phyloP scores from a whole-genome alignment of 2,888 invertebrate genomes.

The Hetaerina titia region DNA sequence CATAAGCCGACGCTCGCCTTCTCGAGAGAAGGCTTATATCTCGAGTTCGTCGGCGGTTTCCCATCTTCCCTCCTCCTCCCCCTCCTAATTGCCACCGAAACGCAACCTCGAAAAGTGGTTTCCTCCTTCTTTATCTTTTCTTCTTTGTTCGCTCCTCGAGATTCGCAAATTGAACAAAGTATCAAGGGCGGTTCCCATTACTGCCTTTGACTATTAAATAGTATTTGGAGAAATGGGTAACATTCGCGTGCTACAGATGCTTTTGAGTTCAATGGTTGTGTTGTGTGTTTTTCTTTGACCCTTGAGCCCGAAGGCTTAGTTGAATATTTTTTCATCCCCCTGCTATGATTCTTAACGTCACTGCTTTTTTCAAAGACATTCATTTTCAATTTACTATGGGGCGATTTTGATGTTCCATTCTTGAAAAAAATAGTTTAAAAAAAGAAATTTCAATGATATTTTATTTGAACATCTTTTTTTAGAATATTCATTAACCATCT shows the following conservation, averaged over 20 bases:
- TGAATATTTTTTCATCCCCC: too few relatives aligned
- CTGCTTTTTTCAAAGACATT: too few relatives aligned
- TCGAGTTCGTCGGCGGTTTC: not conserved
- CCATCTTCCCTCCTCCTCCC: not conserved
- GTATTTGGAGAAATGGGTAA: not conserved
- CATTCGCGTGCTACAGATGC: not conserved
- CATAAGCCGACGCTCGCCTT: conserved; percentile 6
- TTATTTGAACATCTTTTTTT: too few relatives aligned
- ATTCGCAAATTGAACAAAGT: not conserved
- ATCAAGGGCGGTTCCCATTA: not conserved
- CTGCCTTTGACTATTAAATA: not conserved
- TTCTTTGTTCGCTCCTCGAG: not conserved
- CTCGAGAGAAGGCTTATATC: not conserved
- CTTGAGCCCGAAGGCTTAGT: too few relatives aligned
- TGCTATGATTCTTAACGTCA: too few relatives aligned
- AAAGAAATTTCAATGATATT: too few relatives aligned
- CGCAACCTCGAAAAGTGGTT: not conserved
- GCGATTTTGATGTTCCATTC: too few relatives aligned
- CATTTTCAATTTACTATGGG: too few relatives aligned
- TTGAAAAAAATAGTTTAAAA: too few relatives aligned
- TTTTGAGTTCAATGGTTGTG: not conserved
- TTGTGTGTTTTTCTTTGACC: too few relatives aligned
- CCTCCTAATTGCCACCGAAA: conserved; percentile 19
- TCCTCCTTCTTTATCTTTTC: not conserved
- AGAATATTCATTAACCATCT: too few relatives aligned